A percentile compares a stretch with the other conserved stretches of the same genome.
Conservation (phyloP, 2,888 invertebrate genomes). For the Dynastes hyllus region DNA sequence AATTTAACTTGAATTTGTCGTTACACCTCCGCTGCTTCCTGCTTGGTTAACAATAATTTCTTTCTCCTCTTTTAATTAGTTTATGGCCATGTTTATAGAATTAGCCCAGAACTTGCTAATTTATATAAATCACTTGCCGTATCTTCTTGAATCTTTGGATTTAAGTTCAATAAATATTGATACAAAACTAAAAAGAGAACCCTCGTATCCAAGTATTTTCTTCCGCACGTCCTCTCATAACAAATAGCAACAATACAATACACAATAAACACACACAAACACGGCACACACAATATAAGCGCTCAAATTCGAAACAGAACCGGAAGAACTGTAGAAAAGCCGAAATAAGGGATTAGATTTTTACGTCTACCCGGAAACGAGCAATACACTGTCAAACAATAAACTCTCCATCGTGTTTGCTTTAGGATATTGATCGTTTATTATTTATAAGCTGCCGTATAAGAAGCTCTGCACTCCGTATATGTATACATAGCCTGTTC, state of each 20-base stretch:
- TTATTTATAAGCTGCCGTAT: conserved; percentile 37
- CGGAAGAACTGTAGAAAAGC: conserved; percentile 7
- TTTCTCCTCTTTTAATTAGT: no score
- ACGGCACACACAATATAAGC: not conserved
- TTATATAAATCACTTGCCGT: no score
- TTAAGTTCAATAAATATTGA: no score
- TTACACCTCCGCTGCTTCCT: no score
- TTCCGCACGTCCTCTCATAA: conserved; percentile 20
- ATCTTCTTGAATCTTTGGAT: no score
- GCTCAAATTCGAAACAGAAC: not conserved
- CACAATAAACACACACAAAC: conserved; percentile 1
- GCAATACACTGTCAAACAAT: conserved; percentile 48
- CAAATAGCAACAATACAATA: conserved; percentile 21
- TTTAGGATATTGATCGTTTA: conserved; percentile 47
- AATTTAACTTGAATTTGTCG: no score
- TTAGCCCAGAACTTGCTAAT: no score
- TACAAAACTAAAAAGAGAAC: no score
- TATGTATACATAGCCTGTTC: not conserved
- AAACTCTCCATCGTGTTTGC: conserved; percentile 38
- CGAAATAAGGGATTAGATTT: conserved; percentile 44
- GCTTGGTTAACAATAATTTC: no score
- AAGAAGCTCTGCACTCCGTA: not conserved
- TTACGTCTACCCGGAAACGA: conserved; percentile 23
- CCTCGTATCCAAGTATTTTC: not conserved
- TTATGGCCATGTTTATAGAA: no score